phyloP scores from a whole-genome alignment of 2,797 vertebrate genomes.

The Pseudocheirus occidentalis region DNA sequence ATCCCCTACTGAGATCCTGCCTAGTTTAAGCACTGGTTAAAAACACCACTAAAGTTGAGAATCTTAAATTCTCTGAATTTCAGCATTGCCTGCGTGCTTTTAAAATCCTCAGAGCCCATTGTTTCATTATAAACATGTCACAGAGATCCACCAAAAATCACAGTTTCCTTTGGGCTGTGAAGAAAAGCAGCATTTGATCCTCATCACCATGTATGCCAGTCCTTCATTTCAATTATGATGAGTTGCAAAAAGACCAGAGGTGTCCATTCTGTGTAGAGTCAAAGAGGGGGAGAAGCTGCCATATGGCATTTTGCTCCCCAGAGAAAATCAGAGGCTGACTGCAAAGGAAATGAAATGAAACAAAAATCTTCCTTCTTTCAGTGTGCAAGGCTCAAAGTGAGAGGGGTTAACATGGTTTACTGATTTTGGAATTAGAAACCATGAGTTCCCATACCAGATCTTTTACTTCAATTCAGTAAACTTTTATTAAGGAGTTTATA shows the following conservation, averaged over 20 bases:
- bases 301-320: background rate
- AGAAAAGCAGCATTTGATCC: background rate
- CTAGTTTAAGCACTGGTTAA: background rate
- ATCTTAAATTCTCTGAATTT: background rate
- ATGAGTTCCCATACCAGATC: background rate
- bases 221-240: background rate
- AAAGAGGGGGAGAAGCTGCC: background rate
- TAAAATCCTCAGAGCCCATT: background rate
- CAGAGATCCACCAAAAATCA: background rate
- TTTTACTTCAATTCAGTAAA: background rate
- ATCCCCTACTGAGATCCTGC: background rate
- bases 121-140: background rate
- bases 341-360: background rate
- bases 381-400: background rate
- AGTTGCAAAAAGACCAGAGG: background rate
- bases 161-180: background rate
- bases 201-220: background rate
- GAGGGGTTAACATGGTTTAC: background rate
- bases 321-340: background rate
- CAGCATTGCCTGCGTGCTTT: background rate
- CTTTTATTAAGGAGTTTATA: background rate
- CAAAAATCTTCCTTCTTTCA: background rate
- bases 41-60: background rate
- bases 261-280: background rate
- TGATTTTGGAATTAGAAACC: background rate